phyloP scores from a whole-genome alignment of 2,113 vertebrate genomes.

The Muntiacus muntjak region DNA sequence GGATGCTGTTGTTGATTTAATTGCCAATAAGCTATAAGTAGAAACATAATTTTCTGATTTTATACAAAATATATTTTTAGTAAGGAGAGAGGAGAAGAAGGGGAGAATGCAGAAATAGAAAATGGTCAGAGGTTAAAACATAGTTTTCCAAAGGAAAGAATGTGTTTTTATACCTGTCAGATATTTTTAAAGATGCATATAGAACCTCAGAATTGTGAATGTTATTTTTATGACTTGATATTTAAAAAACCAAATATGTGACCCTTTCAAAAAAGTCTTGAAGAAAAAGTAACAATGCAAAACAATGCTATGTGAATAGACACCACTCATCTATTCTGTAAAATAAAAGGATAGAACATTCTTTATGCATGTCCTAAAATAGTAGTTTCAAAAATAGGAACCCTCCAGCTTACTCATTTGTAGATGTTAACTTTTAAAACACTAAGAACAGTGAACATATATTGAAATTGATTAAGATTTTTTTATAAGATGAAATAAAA shows the following conservation, averaged over 20 bases:
- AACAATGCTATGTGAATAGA: background rate
- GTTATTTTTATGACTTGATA: background rate
- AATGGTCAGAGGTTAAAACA: background rate
- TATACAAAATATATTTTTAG: background rate
- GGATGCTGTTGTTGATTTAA: conserved; percentile 3
- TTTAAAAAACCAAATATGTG: background rate
- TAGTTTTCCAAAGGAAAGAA: background rate
- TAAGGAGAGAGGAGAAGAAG: background rate
- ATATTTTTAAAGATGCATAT: conserved; percentile 4
- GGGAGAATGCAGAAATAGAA: background rate
- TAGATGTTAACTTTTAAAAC: background rate
- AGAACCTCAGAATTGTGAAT: background rate
- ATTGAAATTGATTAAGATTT: background rate
- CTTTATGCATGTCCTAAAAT: background rate
- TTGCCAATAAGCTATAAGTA: background rate
- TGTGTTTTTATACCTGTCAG: background rate
- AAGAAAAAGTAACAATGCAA: background rate
- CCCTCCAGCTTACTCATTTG: background rate
- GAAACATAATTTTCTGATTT: background rate
- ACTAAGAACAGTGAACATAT: conserved; percentile 14
- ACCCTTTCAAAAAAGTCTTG: background rate
- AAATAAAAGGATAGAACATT: conserved; percentile 17
- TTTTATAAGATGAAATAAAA: background rate
- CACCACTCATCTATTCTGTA: background rate
- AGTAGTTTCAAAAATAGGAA: conserved; percentile 41